Conservation (phyloP, 1,140 invertebrate genomes). For the Drosophila ercepeae region DNA sequence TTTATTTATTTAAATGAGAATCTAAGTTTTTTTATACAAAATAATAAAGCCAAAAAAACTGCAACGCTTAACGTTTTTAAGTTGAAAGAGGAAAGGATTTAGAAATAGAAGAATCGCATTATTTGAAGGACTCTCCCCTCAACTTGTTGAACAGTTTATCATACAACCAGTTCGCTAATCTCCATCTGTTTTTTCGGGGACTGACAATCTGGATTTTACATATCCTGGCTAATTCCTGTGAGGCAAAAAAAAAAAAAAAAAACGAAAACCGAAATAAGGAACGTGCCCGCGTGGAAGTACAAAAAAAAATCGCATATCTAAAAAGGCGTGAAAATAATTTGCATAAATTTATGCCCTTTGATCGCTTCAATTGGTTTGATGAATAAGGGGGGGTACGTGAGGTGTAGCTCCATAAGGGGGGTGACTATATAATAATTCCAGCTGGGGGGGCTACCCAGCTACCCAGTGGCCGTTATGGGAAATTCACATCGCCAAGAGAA, state of each 20-base stretch:
- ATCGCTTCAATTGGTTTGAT: slow-evolving; percentile 71
- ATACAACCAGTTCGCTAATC: slow-evolving; percentile 1
- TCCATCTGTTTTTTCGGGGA: slow-evolving; percentile 14
- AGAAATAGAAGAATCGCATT: too few species aligned
- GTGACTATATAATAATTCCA: background rate
- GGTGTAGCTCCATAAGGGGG: background rate
- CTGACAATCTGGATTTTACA: slow-evolving; percentile 28
- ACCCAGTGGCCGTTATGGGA: slow-evolving; percentile 68
- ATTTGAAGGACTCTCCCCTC: background rate
- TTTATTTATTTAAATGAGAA: background rate
- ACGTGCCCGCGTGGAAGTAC: slow-evolving; percentile 8
- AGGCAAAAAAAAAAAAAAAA: slow-evolving; percentile 1
- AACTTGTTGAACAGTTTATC: slow-evolving; percentile 1
- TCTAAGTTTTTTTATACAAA: too few species aligned
- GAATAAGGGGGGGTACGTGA: slow-evolving; percentile 4
- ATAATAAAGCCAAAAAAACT: too few species aligned
- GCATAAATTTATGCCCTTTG: slow-evolving; percentile 83
- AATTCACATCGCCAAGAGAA: slow-evolving; percentile 23
- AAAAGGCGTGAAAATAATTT: slow-evolving; percentile 84
- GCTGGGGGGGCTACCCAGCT: too few species aligned
- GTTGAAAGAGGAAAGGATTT: too few species aligned
- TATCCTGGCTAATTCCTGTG: slow-evolving; percentile 35
- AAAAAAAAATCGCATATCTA: slow-evolving; percentile 79
- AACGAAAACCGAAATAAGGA: background rate
- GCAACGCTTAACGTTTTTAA: too few species aligned